phyloP scores from a whole-genome alignment of 2,113 vertebrate species.

The Candoia aspera region DNA sequence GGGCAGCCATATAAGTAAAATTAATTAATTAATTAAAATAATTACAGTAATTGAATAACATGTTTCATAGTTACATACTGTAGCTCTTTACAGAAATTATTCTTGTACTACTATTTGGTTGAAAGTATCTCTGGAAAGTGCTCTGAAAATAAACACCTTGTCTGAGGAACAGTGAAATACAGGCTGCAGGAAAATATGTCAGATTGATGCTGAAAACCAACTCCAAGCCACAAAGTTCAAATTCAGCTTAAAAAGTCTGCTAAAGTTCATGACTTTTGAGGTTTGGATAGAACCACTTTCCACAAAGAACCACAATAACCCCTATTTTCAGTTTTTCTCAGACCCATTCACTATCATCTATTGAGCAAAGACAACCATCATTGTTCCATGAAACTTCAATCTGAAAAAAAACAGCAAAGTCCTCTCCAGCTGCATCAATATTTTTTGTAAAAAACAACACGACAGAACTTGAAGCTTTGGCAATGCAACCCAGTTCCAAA shows the following conservation, averaged over 20 bases:
- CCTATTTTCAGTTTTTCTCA: constrained; percentile 32
- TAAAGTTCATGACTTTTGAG: constrained; percentile 31
- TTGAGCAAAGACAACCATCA: constrained; percentile 63
- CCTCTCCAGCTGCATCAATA: constrained; percentile 73
- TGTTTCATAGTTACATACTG: neutral
- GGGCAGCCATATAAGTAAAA: neutral
- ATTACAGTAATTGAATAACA: neutral
- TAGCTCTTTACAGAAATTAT: neutral
- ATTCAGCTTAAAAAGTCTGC: constrained; percentile 53
- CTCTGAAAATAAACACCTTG: constrained; percentile 55
- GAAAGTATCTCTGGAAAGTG: constrained; percentile 33
- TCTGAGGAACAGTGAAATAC: constrained; percentile 64
- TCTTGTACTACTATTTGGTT: neutral
- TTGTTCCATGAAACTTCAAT: constrained; percentile 42
- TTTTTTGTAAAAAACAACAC: constrained; percentile 55
- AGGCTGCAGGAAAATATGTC: constrained; percentile 41
- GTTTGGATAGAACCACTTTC: constrained; percentile 43
- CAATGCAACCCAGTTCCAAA: constrained; percentile 54
- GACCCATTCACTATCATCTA: constrained; percentile 53
- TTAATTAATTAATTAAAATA: neutral
- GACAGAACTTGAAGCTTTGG: constrained; percentile 60
- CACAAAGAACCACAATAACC: constrained; percentile 12
- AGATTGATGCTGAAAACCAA: constrained; percentile 37
- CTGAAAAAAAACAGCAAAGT: constrained; percentile 55
- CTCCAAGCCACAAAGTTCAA: constrained; percentile 35